These are phyloP conservation scores for Salvelinus sp. DNA, from an alignment of 2,113 vertebrate genomes.

Conservation along the genomic window DNA sequence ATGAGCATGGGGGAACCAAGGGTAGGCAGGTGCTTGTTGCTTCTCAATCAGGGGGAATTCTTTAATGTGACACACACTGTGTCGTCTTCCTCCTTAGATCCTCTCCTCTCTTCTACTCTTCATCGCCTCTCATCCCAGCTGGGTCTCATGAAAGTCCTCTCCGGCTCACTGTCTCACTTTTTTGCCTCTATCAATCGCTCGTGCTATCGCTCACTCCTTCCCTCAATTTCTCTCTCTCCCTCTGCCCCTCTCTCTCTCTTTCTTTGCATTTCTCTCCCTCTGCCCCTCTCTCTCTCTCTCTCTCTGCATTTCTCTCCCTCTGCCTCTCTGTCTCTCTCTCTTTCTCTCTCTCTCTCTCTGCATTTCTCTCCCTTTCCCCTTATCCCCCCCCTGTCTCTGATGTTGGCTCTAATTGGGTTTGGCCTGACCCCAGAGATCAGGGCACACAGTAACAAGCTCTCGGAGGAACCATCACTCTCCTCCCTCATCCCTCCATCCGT, in stretches of 20 bases:
- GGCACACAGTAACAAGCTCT: conserved; percentile 87
- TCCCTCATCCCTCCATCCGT: conserved; percentile 23
- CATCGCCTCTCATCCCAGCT: too few species aligned
- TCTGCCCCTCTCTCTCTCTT: not conserved
- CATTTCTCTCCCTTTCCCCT: conserved; percentile 54
- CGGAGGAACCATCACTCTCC: conserved; percentile 67
- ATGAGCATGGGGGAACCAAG: conserved; percentile 8
- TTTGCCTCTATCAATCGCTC: too few species aligned
- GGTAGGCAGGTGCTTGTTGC: conserved; percentile 54
- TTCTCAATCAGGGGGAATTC: conserved; percentile 28
- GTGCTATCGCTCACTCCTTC: too few species aligned
- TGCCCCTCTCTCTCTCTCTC: conserved; percentile 14
- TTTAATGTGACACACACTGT: conserved; percentile 43
- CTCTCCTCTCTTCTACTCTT: too few species aligned
- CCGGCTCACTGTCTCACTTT: too few species aligned
- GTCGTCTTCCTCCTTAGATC: conserved; percentile 9
- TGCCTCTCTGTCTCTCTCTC: conserved; percentile 18
- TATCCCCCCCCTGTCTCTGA: conserved; percentile 14
- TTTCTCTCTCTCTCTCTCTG: conserved; percentile 19
- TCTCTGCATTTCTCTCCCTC: conserved; percentile 33
- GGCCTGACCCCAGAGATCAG: conserved; percentile 70
- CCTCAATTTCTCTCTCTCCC: too few species aligned
- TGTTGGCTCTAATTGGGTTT: conserved; percentile 84
- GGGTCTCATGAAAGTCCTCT: too few species aligned
- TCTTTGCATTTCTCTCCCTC: conserved; percentile 11